A percentile compares a stretch with the other conserved stretches of the same genome.
Evolutionary conservation across 2,888 invertebrate species (phyloP).

Genomic region (Lepidocyrtinus sp.): DNA sequence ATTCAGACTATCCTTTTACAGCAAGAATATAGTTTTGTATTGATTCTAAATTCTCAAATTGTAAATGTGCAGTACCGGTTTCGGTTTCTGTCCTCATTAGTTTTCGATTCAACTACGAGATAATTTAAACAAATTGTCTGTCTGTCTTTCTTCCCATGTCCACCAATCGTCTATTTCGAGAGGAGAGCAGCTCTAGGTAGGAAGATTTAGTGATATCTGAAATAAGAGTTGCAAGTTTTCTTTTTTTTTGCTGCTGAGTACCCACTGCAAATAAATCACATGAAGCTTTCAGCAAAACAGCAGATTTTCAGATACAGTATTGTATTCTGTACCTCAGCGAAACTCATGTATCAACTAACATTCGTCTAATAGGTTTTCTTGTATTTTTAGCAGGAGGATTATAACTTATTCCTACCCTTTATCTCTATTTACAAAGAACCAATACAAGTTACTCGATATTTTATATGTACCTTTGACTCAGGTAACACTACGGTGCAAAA

Average conservation of each 20-base stretch:
- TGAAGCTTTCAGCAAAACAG: not conserved
- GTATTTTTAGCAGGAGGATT: not conserved
- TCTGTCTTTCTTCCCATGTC: not conserved
- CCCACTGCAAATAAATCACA: constrained; percentile 11
- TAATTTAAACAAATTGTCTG: constrained; percentile 13
- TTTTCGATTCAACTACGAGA: not conserved
- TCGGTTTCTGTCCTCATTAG: constrained; percentile 19
- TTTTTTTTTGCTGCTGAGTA: not conserved
- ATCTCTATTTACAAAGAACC: no score
- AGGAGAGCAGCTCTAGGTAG: not conserved
- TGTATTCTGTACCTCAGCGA: not conserved
- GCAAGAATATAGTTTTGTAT: no score
- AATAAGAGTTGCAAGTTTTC: not conserved
- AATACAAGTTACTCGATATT: no score
- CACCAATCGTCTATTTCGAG: not conserved
- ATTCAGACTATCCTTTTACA: no score
- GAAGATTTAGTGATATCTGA: no score
- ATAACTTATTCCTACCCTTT: no score
- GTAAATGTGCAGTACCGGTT: not conserved
- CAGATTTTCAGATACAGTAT: not conserved
- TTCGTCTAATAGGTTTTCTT: not conserved
- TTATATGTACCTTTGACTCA: no score
- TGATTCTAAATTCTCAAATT: not conserved
- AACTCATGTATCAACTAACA: no score
- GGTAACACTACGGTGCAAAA: not conserved